These are phyloP conservation scores for Sebastes diploproa DNA, from an alignment of 2,797 vertebrate genomes.

Conservation along the genomic window DNA sequence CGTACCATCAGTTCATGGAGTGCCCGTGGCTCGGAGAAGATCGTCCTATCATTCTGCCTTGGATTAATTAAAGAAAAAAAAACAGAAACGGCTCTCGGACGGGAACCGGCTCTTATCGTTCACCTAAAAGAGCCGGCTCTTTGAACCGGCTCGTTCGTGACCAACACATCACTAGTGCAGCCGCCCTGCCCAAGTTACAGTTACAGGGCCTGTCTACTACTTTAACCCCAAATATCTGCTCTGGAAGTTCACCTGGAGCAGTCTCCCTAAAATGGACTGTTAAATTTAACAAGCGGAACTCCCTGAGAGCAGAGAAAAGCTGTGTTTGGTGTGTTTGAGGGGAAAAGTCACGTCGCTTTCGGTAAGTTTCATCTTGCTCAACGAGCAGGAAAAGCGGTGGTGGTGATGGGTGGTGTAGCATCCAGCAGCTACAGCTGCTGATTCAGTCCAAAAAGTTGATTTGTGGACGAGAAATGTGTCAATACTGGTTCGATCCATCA, in stretches of 20 bases:
- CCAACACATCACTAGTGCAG: too few relatives aligned
- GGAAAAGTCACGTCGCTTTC: constrained; percentile 27
- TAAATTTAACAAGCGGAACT: neutral
- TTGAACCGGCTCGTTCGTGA: too few relatives aligned
- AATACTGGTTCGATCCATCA: neutral
- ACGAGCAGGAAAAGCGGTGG: constrained; percentile 27
- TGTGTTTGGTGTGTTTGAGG: neutral
- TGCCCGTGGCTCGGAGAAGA: too few relatives aligned
- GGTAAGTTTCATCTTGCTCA: constrained; percentile 67
- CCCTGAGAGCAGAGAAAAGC: fast-evolving
- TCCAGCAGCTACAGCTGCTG: constrained; percentile 41
- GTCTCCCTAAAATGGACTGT: neutral
- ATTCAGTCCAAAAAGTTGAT: neutral
- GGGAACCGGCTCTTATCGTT: too few relatives aligned
- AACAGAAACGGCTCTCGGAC: too few relatives aligned
- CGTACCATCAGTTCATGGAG: too few relatives aligned
- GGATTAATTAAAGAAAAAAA: too few relatives aligned
- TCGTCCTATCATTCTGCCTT: too few relatives aligned
- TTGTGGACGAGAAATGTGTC: neutral
- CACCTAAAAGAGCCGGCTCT: too few relatives aligned
- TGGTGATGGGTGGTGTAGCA: constrained; percentile 33
- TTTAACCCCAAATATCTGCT: neutral
- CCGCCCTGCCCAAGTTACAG: constrained; percentile 46
- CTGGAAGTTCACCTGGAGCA: neutral
- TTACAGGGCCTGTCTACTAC: constrained; percentile 23